Base-by-base conservation (phyloP, 1,140 invertebrate genomes). In the Solenopsis fugax region DNA sequence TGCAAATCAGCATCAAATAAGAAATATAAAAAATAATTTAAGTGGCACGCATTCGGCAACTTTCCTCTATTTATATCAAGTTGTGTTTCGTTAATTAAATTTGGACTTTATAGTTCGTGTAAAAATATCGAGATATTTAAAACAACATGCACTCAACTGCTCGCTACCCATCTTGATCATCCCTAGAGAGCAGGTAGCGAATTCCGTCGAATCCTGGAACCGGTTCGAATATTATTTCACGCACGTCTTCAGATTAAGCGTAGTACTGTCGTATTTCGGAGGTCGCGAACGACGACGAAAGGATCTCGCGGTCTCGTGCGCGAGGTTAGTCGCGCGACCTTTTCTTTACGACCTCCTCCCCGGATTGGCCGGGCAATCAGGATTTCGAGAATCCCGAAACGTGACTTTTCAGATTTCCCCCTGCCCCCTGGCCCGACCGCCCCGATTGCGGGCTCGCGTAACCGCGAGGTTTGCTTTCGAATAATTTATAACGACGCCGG, bases 141-240 rank as follows among this genome's bases (percentile, higher is more conserved):
- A n/a, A 21, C 7, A n/a, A 16, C 45, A 41, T 2, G 3, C 18
- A 4, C 12, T 48, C 9, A 10, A n/a, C 37, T n/a, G 21, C 18
- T 54, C 24, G 52, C 21, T 10, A 37, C n/a, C n/a, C 34, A 21
- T 71, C 9, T 73, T 52, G 21, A 60, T 73, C 69, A 34, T 76
- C n/a, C 54, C 6, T 16, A 21, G 9, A 24, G 41, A 24, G 24
- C 50, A 60, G 71, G 56, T 62, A 75, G 58, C 16, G 21, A 34
- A 56, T 21, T 3, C 12, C n/a, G n/a, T 29, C 29, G 29, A 29
- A 29, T 29, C 4, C 34, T 18, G 80, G 52, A 64, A 64, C 72
- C 72, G 72, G 72, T 77, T 52, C 58, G 52, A 85, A 76, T 76
- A 41, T 85, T 77, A 85, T 85, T 77, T 64, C 58, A 65, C 34